These are phyloP conservation scores for Amblyraja radiata DNA, from an alignment of 2,797 vertebrate species.

Conservation along the genomic window DNA sequence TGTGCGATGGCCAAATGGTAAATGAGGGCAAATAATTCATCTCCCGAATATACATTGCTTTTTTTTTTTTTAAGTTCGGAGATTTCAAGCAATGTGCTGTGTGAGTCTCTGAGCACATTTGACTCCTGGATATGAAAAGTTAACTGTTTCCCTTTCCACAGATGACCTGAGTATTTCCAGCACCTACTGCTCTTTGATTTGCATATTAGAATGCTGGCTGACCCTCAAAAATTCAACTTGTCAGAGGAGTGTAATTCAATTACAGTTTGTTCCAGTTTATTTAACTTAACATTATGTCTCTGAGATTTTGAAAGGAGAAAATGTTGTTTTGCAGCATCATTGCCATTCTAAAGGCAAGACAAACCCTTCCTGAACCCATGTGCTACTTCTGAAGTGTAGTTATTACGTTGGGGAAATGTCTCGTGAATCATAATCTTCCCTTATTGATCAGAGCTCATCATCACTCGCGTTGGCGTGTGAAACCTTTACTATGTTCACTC, in stretches of 20 bases:
- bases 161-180: too few relatives aligned
- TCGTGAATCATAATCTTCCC: neutral
- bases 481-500: neutral
- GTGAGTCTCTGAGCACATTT: neutral
- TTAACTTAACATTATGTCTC: neutral
- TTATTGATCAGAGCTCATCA: neutral
- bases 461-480: neutral
- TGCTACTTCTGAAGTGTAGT: neutral
- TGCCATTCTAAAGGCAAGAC: neutral
- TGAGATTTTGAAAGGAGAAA: neutral
- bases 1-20: neutral
- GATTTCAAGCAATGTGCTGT: neutral
- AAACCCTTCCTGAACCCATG: neutral
- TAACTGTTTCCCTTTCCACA: too few relatives aligned
- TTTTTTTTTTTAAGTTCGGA: neutral
- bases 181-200: too few relatives aligned
- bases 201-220: neutral
- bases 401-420: neutral
- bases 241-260: neutral
- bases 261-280: neutral
- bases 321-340: neutral
- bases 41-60: neutral
- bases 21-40: neutral
- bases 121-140: neutral
- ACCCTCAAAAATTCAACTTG: neutral